Conservation (phyloP, 2,113 vertebrate species). For the Hypanus sabinus region DNA sequence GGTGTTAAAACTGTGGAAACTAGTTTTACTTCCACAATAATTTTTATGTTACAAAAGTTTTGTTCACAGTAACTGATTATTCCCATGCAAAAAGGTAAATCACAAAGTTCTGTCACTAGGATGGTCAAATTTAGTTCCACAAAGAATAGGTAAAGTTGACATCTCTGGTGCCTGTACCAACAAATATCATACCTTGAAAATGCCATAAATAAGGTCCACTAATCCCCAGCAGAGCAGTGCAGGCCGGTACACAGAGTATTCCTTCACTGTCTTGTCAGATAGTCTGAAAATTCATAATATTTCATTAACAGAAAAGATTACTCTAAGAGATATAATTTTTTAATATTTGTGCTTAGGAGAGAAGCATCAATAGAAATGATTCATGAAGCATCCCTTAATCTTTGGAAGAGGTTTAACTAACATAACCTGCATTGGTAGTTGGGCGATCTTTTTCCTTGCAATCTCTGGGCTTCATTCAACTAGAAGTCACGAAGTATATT, state of each 20-base stretch:
- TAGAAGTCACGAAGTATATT: neutral
- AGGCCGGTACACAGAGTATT: conserved; percentile 84
- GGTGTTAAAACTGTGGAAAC: neutral
- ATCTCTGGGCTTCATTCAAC: neutral
- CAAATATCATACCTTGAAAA: conserved; percentile 79
- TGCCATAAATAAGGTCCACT: conserved; percentile 91
- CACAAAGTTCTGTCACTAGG: neutral
- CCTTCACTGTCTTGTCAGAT: conserved; percentile 83
- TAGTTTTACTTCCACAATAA: neutral
- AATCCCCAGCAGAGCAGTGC: conserved; percentile 96
- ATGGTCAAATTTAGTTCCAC: neutral
- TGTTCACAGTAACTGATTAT: neutral
- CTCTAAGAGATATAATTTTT: neutral
- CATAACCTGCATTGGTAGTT: neutral
- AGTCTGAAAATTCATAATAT: conserved; percentile 57
- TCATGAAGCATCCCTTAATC: neutral
- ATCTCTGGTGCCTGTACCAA: neutral
- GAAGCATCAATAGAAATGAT: neutral
- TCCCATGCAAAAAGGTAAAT: neutral
- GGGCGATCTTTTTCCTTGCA: neutral
- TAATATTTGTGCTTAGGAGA: neutral
- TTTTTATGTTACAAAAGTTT: neutral
- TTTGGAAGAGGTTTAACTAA: neutral
- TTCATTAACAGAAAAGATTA: neutral
- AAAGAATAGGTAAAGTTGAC: neutral